Percentiles rank a stretch among this genome's conserved stretches.
These are phyloP conservation scores for Thripadectes ignobilis DNA, from an alignment of 2,797 vertebrate genomes.

Conservation along the genomic window DNA sequence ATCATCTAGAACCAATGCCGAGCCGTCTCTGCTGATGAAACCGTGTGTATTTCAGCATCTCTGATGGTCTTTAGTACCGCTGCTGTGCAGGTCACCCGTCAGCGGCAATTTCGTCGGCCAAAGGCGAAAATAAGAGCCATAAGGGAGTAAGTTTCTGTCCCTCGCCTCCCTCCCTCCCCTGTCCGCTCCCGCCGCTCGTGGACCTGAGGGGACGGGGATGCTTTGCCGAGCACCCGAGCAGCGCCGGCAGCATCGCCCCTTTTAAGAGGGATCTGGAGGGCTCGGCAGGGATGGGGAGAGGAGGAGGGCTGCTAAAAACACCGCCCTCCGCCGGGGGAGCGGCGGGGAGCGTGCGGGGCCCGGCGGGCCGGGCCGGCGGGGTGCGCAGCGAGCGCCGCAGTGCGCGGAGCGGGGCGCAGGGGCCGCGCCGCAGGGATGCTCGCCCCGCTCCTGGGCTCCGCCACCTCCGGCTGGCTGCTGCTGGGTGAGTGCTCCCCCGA, in stretches of 20 bases:
- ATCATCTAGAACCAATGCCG: fast-evolving
- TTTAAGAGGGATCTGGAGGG: not conserved
- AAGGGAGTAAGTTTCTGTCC: not conserved
- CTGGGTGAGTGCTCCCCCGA: constrained; percentile 70
- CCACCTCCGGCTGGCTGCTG: constrained; percentile 78
- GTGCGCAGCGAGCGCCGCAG: constrained; percentile 46
- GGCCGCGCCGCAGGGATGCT: constrained; percentile 75
- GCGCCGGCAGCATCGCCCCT: not conserved
- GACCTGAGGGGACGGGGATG: not conserved
- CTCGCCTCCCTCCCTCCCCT: too few relatives aligned
- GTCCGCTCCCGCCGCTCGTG: not conserved
- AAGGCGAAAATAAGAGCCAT: not conserved
- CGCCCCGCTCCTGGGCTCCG: constrained; percentile 76
- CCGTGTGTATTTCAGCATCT: not conserved
- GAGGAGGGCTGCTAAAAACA: constrained; percentile 38
- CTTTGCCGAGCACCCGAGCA: not conserved
- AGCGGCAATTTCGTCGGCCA: not conserved
- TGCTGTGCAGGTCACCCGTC: not conserved
- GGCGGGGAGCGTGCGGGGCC: not conserved
- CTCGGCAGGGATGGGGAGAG: not conserved
- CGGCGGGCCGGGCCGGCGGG: not conserved
- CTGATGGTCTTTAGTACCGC: fast-evolving
- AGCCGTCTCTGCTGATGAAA: not conserved
- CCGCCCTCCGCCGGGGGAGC: not conserved
- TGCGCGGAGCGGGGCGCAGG: constrained; percentile 35